A percentile compares a stretch with the other conserved stretches of the same genome.
Conservation (phyloP, 2,888 invertebrate species). For the Melipona beecheii region DNA sequence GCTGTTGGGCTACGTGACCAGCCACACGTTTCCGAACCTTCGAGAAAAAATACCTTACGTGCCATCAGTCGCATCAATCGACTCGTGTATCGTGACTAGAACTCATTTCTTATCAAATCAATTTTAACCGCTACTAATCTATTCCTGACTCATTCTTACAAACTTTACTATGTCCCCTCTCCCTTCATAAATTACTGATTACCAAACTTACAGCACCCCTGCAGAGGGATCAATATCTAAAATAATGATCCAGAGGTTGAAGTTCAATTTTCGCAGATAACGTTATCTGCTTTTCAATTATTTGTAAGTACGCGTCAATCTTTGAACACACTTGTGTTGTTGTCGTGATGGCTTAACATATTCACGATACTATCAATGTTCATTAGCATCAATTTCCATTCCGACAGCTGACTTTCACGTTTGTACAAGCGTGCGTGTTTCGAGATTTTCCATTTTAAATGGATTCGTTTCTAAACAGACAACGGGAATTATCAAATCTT, state of each 20-base stretch:
- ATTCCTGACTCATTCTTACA: not conserved
- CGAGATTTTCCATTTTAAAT: fast-evolving
- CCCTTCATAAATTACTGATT: not conserved
- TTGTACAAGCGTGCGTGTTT: too few relatives aligned
- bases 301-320: not conserved
- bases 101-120: not conserved
- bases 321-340: not conserved
- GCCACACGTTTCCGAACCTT: slow-evolving; percentile 11
- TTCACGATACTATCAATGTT: not conserved
- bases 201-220: slow-evolving; percentile 23
- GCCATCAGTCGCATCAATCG: not conserved
- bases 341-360: not conserved
- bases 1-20: slow-evolving; percentile 26
- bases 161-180: not conserved
- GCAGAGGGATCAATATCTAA: slow-evolving; percentile 15
- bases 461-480: not conserved
- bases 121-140: not conserved
- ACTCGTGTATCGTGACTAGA: too few relatives aligned
- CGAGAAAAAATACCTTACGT: not conserved
- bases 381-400: not conserved
- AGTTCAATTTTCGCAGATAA: slow-evolving; percentile 33
- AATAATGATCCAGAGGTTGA: not conserved
- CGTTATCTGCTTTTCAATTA: slow-evolving; percentile 13
- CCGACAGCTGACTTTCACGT: not conserved
- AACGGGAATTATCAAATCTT: not conserved